phyloP scores from a whole-genome alignment of 53 echinoderm and acorn worm genomes.

The Patiria pectinifera region DNA sequence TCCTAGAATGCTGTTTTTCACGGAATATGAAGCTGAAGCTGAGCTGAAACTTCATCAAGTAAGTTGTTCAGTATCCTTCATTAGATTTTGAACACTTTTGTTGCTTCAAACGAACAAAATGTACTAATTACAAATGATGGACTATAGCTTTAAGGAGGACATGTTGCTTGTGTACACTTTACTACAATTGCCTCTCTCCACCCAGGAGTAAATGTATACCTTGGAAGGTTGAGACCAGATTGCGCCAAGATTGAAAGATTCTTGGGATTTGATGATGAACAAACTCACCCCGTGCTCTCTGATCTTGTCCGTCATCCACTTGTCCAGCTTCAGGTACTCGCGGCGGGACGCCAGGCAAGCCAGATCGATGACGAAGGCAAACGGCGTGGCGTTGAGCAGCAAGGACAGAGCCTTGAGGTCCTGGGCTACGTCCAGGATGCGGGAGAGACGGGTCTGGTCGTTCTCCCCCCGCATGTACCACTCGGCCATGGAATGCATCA shows the following conservation, averaged over 20 bases:
- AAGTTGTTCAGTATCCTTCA: too few relatives aligned
- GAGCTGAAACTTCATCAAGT: too few relatives aligned
- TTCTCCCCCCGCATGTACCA: conserved; percentile 98
- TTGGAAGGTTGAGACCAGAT: background rate
- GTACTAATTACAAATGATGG: too few relatives aligned
- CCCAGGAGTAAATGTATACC: too few relatives aligned
- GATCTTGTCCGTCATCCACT: conserved; percentile 99
- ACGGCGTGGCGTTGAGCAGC: conserved; percentile 92
- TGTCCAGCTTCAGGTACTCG: conserved; percentile 97
- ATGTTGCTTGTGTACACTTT: background rate
- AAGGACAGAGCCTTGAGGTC: conserved; percentile 96
- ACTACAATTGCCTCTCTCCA: too few relatives aligned
- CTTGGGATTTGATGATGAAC: too few relatives aligned
- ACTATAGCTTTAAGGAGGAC: too few relatives aligned
- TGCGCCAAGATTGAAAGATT: too few relatives aligned
- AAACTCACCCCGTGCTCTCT: conserved; percentile 94
- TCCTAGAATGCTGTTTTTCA: too few relatives aligned
- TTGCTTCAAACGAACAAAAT: too few relatives aligned
- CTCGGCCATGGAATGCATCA: conserved; percentile 97
- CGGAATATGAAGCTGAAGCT: too few relatives aligned
- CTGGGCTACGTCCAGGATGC: conserved; percentile 97
- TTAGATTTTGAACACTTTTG: too few relatives aligned
- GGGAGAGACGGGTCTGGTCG: conserved; percentile 94
- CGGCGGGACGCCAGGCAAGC: conserved; percentile 98
- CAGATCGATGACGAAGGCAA: conserved; percentile 94